These are phyloP conservation scores for Antheraea mylitta DNA, from an alignment of 1,140 invertebrate species.

Conservation along the genomic window DNA sequence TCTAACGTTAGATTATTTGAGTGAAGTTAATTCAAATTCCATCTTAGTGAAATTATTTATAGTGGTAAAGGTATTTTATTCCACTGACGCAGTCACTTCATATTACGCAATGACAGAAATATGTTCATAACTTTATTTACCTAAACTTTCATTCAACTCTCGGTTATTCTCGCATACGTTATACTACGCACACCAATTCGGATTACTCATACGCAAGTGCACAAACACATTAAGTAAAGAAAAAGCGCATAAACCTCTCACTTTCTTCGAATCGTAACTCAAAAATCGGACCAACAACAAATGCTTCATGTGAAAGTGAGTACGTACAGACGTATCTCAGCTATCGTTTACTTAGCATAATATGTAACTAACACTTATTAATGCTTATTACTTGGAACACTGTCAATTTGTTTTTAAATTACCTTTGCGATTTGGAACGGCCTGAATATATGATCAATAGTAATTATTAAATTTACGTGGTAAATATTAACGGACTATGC, in stretches of 20 bases:
- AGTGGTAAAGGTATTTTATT: too few species aligned
- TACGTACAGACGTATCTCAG: slow-evolving; percentile 36
- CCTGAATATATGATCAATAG: background rate
- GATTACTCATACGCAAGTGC: slow-evolving; percentile 22
- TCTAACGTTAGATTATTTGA: too few species aligned
- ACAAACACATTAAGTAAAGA: slow-evolving; percentile 61
- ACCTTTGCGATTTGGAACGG: slow-evolving; percentile 10
- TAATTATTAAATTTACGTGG: background rate
- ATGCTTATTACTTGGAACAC: slow-evolving; percentile 42
- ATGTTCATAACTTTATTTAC: background rate
- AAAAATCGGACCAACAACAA: slow-evolving; percentile 46
- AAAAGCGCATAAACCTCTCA: slow-evolving; percentile 59
- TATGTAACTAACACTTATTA: slow-evolving; percentile 36
- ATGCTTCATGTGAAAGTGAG: slow-evolving; percentile 59
- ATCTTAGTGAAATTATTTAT: too few species aligned
- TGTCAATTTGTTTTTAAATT: slow-evolving; percentile 45
- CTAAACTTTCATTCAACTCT: slow-evolving; percentile 12
- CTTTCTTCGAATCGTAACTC: slow-evolving; percentile 58
- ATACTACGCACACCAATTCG: background rate
- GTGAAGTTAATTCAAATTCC: too few species aligned
- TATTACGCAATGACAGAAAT: background rate
- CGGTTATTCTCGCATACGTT: slow-evolving; percentile 1
- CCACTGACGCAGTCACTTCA: too few species aligned
- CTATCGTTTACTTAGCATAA: slow-evolving; percentile 38
- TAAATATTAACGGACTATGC: too few species aligned